Base-by-base conservation (phyloP, 2,113 vertebrate species). In the Furnarius figulus region DNA sequence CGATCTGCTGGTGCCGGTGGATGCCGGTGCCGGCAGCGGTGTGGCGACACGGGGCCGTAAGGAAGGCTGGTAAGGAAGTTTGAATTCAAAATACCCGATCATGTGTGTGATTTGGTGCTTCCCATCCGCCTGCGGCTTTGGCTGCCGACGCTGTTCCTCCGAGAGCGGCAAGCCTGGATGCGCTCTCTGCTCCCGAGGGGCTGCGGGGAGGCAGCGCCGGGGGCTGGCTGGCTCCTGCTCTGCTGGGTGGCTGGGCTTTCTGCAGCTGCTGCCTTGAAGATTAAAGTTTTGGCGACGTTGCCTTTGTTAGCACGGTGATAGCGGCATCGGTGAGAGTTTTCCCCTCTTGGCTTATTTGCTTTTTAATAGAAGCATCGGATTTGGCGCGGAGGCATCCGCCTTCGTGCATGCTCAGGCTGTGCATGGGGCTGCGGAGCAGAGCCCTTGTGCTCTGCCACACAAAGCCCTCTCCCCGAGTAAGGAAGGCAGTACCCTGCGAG, bases 11-110 rank as follows among this genome's bases (percentile, higher is more conserved):
- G 71, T 92, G 79, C 89, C 31, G n/a, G 88, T 79, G 94, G 79
- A 91, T 96, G 89, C 91, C 72, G 37, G 86, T 21, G 76, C 85
- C 71, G 94, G 91, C 85, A 52, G 92, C 37, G 28, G 68, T 4
- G 62, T 39, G 77, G 91, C 55, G 86, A 56, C 82, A 59, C 35
- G 52, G 70, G 73, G 63, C 76, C 8, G 49, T 40, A 16, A 91
- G 90, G 93, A 93, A 80, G 87, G 94, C 94, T 90, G 96, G 94
- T 83, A 88, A 91, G 93, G 93, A 97, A 97, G 95, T 96, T 97
- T 68, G 89, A 79, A 62, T 95, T 83, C 53, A 14, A 65, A 90
- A 93, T 88, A 52, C 18, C 70, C 25, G 62, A 70, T 85, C 3
- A 5, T n/a, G 73, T 3, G 3, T 82, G 75, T 9, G 52, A 85